Base-by-base conservation (phyloP, 2,888 invertebrate genomes). In the Cerceris rybyensis region DNA sequence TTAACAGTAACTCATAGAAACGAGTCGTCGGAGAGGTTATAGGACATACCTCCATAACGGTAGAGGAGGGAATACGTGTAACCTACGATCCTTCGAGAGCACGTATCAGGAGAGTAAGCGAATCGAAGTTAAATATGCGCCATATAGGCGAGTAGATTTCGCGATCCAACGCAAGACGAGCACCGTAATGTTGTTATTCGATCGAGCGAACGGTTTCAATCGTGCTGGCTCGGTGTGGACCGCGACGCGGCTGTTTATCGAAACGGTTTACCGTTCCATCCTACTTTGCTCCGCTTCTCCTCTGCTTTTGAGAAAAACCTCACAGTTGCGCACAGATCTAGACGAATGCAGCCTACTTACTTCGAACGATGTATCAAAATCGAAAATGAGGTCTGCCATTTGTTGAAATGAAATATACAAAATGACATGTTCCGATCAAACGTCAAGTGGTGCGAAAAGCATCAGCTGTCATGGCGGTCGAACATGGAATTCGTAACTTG, bases 351-450 rank as follows among this genome's bases (percentile, higher is more conserved):
- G 69, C 82, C 41, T 91, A 94, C 96, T 96, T 93, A 96, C 96
- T 94, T 96, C 95, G 94, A 95, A 92, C 93, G 96, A 94, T 93
- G 96, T 95, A 94, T 96, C 95, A 94, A 96, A 96, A 94, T 96
- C 96, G 95, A 96, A 97, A 95, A 96, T 97, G 93, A 96, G 95
- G 95, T 97, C 96, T 95, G 96, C 96, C 96, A 97, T 97, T 96
- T 93, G 91, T 88, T 80, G 85, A 85, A 89, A 89, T 88, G 86
- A 90, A 86, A 88, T 90, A 78, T 90, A 85, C 92, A 91, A 91
- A 92, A 90, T 92, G 90, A 91, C 92, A 92, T 92, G 90, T 90
- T 92, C 90, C 84, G 88, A 89, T 81, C 79, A 92, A 91, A 91
- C 92, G 91, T 92, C 92, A 92, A 91, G 90, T 89, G 85, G 86